Evolutionary conservation across 2,888 invertebrate genomes (phyloP).

Genomic region (Micoletzkya japonica): DNA sequence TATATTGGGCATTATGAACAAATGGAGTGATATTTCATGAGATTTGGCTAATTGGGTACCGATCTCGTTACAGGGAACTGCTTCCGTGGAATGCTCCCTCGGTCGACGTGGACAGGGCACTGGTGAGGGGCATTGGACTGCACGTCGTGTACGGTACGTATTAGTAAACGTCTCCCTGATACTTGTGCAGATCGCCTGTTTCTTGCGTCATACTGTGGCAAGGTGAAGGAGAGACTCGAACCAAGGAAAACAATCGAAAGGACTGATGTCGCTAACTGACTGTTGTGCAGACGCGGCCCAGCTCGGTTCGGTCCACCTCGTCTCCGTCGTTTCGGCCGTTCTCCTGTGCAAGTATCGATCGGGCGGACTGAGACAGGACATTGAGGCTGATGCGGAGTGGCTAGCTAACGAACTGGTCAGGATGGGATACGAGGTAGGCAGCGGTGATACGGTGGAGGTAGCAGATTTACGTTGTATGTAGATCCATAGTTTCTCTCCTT

Average conservation of each 20-base stretch:
- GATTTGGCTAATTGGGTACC: no score
- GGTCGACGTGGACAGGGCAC: constrained; percentile 39
- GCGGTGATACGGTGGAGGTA: no score
- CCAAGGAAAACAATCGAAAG: no score
- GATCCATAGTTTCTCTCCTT: no score
- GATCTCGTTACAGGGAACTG: constrained; percentile 51
- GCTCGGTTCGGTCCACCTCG: constrained; percentile 47
- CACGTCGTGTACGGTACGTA: constrained; percentile 49
- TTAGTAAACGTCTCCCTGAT: no score
- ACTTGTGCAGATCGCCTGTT: no score
- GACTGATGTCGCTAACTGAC: background rate
- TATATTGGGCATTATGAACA: no score
- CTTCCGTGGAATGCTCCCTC: constrained; percentile 55
- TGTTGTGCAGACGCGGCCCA: constrained; percentile 47
- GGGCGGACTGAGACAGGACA: constrained; percentile 27
- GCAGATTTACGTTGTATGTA: no score
- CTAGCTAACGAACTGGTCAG: constrained; percentile 37
- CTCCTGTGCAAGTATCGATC: constrained; percentile 41
- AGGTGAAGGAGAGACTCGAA: no score
- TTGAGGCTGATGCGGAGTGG: constrained; percentile 40
- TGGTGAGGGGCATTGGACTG: constrained; percentile 57
- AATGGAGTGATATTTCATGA: no score
- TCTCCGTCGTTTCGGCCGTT: constrained; percentile 44
- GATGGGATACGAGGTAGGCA: constrained; percentile 40
- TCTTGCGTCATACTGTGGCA: no score